A percentile compares a stretch with the other conserved stretches of the same genome.
Conservation (phyloP, 92 coral and sea anemone genomes). For the Plumapathes pennacea region DNA sequence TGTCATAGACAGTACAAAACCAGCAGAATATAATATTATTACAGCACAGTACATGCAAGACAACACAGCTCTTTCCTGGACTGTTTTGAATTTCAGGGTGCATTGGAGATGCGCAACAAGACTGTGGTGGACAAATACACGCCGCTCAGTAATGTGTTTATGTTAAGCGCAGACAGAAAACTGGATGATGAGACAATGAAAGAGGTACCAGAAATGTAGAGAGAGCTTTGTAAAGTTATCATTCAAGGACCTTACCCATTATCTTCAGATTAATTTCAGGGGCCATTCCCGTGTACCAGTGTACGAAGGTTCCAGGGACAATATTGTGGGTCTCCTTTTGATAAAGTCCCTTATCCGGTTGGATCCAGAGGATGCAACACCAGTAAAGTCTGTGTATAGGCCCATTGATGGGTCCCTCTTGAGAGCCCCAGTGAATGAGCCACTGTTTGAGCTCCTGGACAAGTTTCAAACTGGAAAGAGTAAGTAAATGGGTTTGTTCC, state of each 20-base stretch:
- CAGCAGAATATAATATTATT: neutral
- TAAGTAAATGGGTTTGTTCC: constrained; percentile 20
- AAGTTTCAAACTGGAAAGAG: constrained; percentile 98
- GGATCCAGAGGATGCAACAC: constrained; percentile 82
- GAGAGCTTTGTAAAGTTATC: neutral
- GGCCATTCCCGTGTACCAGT: constrained; percentile 98
- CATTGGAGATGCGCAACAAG: constrained; percentile 93
- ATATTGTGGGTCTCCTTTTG: constrained; percentile 79
- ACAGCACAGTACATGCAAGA: too few species aligned
- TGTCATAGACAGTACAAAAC: neutral
- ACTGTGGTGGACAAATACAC: constrained; percentile 88
- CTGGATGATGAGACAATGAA: constrained; percentile 79
- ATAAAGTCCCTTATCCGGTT: constrained; percentile 85
- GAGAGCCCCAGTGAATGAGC: constrained; percentile 62
- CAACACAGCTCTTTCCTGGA: neutral
- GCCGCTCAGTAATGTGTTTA: constrained; percentile 73
- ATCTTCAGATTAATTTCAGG: constrained; percentile 58
- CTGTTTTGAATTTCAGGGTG: constrained; percentile 57
- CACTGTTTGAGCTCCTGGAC: constrained; percentile 87
- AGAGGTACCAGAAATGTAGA: constrained; percentile 39
- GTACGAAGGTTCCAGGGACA: constrained; percentile 57
- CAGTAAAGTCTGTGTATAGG: constrained; percentile 70
- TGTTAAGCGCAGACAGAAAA: constrained; percentile 70
- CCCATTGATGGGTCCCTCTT: constrained; percentile 62
- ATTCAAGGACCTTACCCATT: too few species aligned